These are phyloP conservation scores for Buathra laborator DNA, from an alignment of 2,888 invertebrate species.

Conservation along the genomic window DNA sequence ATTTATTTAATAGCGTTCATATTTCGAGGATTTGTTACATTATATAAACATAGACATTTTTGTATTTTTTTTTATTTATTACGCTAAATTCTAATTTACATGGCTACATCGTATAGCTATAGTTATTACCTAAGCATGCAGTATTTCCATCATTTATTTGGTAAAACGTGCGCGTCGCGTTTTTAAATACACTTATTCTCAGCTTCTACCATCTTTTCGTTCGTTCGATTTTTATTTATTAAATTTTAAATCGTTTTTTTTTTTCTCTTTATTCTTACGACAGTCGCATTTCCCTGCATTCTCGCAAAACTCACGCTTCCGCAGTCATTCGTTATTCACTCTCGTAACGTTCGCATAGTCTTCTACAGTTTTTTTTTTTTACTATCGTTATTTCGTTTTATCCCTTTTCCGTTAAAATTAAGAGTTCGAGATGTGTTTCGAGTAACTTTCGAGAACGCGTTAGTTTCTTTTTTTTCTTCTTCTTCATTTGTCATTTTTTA, in stretches of 20 bases:
- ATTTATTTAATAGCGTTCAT: slow-evolving; percentile 78
- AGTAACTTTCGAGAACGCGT: slow-evolving; percentile 27
- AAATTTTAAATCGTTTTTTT: slow-evolving; percentile 35
- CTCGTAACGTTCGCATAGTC: slow-evolving; percentile 41
- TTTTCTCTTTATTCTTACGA: slow-evolving; percentile 44
- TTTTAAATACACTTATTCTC: slow-evolving; percentile 70
- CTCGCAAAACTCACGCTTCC: slow-evolving; percentile 36
- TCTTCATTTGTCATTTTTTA: slow-evolving; percentile 4
- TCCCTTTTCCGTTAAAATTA: slow-evolving; percentile 38
- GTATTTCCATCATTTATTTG: slow-evolving; percentile 78
- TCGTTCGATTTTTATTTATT: slow-evolving; percentile 37
- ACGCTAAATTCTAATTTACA: slow-evolving; percentile 76
- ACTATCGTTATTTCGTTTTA: slow-evolving; percentile 52
- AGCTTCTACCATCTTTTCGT: slow-evolving; percentile 37
- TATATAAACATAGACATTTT: slow-evolving; percentile 82
- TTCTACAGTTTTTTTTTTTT: slow-evolving; percentile 3
- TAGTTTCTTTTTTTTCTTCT: neutral
- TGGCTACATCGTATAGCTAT: slow-evolving; percentile 67
- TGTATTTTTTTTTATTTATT: slow-evolving; percentile 59
- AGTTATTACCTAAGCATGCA: slow-evolving; percentile 75
- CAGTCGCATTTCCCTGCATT: slow-evolving; percentile 47
- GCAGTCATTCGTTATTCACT: slow-evolving; percentile 31
- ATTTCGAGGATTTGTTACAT: slow-evolving; percentile 80
- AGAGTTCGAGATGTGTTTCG: slow-evolving; percentile 40
- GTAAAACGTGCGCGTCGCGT: slow-evolving; percentile 76